These are phyloP conservation scores for Acipenser transmontanus DNA, from an alignment of 2,797 vertebrate genomes.

Conservation along the genomic window DNA sequence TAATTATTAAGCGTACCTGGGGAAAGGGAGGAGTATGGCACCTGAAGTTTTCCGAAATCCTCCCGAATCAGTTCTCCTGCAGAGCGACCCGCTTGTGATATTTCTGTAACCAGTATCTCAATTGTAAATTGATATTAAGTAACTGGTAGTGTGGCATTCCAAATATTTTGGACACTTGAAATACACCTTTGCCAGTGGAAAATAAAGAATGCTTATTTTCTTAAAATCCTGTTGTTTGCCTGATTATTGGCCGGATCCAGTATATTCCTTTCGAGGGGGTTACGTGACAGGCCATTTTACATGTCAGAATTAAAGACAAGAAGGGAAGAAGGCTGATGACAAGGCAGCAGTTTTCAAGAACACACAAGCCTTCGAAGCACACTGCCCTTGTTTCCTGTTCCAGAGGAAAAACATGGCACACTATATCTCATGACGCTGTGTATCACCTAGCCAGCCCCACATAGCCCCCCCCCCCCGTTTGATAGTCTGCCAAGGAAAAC, in stretches of 20 bases:
- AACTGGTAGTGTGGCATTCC: constrained; percentile 46
- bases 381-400: constrained; percentile 37
- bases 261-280: constrained; percentile 24
- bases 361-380: constrained; percentile 32
- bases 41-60: constrained; percentile 20
- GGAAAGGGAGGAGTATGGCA: too few relatives aligned
- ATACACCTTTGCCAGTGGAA: constrained; percentile 21
- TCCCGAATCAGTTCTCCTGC: constrained; percentile 32
- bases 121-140: constrained; percentile 18
- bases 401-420: constrained; percentile 8
- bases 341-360: constrained; percentile 42
- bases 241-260: too few relatives aligned
- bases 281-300: constrained; percentile 36
- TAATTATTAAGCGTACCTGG: neutral
- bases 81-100: constrained; percentile 19
- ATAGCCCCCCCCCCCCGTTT: constrained; percentile 57
- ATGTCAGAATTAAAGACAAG: constrained; percentile 40
- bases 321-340: constrained; percentile 35
- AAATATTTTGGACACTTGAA: constrained; percentile 29
- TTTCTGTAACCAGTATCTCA: neutral
- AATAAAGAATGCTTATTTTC: constrained; percentile 24
- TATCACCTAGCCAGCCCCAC: constrained; percentile 45
- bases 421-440: constrained; percentile 39
- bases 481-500: constrained; percentile 73
- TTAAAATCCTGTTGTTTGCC: constrained; percentile 18